phyloP scores from a whole-genome alignment of 2,113 vertebrate genomes.

The Salminus brasiliensis region DNA sequence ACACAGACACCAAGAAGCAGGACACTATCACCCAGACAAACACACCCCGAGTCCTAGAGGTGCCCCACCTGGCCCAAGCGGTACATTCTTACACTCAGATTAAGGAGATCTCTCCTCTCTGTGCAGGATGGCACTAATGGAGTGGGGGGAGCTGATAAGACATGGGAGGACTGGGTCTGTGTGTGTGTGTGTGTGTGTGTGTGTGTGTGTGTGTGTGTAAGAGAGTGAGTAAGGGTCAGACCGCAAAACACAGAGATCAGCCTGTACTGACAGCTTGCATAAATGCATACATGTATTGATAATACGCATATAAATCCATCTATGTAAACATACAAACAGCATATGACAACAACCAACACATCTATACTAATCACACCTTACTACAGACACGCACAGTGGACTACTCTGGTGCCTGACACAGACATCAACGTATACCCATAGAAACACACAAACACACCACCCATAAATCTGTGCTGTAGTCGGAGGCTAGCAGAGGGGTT shows the following conservation, averaged over 20 bases:
- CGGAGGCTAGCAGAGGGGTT: slow-evolving; percentile 57
- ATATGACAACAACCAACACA: slow-evolving; percentile 52
- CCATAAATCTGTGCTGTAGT: slow-evolving; percentile 69
- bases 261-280: slow-evolving; percentile 48
- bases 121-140: slow-evolving; percentile 79
- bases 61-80: slow-evolving; percentile 72
- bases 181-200: slow-evolving; percentile 44
- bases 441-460: slow-evolving; percentile 58
- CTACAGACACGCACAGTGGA: slow-evolving; percentile 53
- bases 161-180: slow-evolving; percentile 59
- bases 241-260: slow-evolving; percentile 65
- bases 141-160: slow-evolving; percentile 77
- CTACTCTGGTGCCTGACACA: slow-evolving; percentile 48
- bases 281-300: not conserved
- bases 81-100: slow-evolving; percentile 78
- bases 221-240: slow-evolving; percentile 52
- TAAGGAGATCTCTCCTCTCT: slow-evolving; percentile 75
- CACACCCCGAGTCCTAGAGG: slow-evolving; percentile 6
- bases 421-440: slow-evolving; percentile 38
- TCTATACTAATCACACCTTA: slow-evolving; percentile 58
- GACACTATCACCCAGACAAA: slow-evolving; percentile 20
- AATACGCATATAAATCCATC: not conserved
- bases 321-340: not conserved
- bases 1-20: slow-evolving; percentile 31
- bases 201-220: slow-evolving; percentile 46